These are phyloP conservation scores for Lycocorax pyrrhopterus DNA, from an alignment of 2,113 vertebrate genomes.

Conservation along the genomic window DNA sequence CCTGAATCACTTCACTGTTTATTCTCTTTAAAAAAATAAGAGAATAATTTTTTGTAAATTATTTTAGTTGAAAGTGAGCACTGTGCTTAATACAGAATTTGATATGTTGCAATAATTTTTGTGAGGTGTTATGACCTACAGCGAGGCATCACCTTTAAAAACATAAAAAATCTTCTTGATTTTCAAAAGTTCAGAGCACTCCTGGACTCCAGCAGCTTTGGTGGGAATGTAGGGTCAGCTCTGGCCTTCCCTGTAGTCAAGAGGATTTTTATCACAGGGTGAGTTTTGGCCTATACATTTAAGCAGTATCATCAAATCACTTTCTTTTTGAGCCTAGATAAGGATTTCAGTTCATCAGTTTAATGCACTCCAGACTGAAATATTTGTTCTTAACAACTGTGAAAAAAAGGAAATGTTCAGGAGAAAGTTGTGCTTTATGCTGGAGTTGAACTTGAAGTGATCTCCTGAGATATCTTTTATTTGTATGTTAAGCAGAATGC, in stretches of 20 bases:
- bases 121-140: background rate
- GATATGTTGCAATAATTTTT: background rate
- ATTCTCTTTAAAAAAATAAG: background rate
- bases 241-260: background rate
- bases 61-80: background rate
- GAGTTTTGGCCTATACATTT: background rate
- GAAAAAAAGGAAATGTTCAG: background rate
- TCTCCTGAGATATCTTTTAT: slow-evolving; percentile 56
- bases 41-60: rapidly evolving
- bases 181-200: background rate
- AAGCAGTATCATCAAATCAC: background rate
- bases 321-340: background rate
- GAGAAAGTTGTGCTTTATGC: slow-evolving; percentile 16
- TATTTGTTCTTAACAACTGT: background rate
- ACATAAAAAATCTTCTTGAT: background rate
- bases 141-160: background rate
- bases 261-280: background rate
- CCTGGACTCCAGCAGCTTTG: background rate
- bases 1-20: background rate
- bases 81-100: background rate
- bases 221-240: background rate
- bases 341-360: background rate
- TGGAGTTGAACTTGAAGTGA: slow-evolving; percentile 26
- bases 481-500: slow-evolving; percentile 58
- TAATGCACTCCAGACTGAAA: background rate